Conservation (phyloP, 2,797 vertebrate species). For the Xenops minutus region DNA sequence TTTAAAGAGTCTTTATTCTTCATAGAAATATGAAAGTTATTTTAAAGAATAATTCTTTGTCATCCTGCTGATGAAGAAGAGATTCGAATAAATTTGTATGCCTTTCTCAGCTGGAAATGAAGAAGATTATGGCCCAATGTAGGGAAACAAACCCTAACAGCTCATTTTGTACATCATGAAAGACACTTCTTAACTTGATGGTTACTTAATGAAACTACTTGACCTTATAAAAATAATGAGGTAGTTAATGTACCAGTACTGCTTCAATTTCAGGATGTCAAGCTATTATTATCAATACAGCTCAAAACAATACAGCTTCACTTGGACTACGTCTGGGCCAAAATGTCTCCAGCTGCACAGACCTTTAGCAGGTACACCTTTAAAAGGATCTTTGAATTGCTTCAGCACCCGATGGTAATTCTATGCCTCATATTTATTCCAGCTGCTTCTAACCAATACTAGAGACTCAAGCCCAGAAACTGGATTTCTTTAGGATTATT, state of each 20-base stretch:
- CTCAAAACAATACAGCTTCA: background rate
- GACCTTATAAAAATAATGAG: constrained; percentile 30
- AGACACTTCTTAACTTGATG: background rate
- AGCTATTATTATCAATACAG: background rate
- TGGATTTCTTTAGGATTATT: background rate
- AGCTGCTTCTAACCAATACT: background rate
- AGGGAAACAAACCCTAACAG: background rate
- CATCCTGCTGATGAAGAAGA: background rate
- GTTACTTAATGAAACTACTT: background rate
- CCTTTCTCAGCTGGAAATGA: background rate
- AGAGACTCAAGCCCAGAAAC: background rate
- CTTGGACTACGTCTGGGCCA: background rate
- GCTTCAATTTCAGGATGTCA: background rate
- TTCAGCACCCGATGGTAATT: background rate
- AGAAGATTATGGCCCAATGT: background rate
- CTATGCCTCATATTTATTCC: background rate
- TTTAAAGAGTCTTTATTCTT: constrained; percentile 1
- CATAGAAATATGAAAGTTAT: background rate
- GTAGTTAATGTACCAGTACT: background rate
- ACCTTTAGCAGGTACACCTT: background rate
- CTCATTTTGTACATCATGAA: background rate
- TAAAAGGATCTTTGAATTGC: background rate
- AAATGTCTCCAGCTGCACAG: background rate
- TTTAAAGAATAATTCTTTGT: background rate
- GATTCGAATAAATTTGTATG: background rate